Conservation (phyloP, 1,140 invertebrate genomes). For the Achroia grisella region DNA sequence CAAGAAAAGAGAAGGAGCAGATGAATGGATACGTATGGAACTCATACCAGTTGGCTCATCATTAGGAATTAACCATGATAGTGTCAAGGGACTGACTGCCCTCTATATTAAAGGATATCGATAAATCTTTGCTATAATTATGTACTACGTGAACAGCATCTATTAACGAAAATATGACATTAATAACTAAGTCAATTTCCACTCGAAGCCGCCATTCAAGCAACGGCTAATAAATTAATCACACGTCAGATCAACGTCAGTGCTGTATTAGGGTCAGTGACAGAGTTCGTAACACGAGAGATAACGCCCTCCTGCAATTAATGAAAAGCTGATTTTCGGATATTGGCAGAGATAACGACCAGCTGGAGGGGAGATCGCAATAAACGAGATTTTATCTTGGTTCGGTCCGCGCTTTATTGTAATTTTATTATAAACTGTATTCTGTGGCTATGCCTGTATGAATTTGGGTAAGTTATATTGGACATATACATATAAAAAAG, state of each 20-base stretch:
- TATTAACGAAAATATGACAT: constrained; percentile 36
- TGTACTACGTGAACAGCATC: constrained; percentile 13
- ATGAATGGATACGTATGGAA: too few species aligned
- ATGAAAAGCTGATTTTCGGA: constrained; percentile 47
- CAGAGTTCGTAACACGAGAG: constrained; percentile 15
- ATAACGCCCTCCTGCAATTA: constrained; percentile 42
- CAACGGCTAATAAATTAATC: constrained; percentile 44
- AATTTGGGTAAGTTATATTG: too few species aligned
- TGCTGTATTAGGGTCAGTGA: constrained; percentile 26
- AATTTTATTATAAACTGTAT: constrained; percentile 3
- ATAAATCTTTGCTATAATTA: constrained; percentile 21
- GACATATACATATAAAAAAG: too few species aligned
- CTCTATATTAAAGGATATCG: constrained; percentile 5
- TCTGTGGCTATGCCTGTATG: too few species aligned
- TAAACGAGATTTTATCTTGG: constrained; percentile 28
- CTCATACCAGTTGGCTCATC: too few species aligned
- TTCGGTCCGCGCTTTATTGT: constrained; percentile 6
- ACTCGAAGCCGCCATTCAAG: constrained; percentile 18
- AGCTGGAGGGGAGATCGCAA: constrained; percentile 22
- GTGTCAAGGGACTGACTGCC: too few species aligned
- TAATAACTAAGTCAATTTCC: constrained; percentile 38
- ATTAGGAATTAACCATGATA: too few species aligned
- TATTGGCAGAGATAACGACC: constrained; percentile 30
- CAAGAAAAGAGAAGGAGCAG: too few species aligned
- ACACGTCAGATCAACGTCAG: constrained; percentile 37